Conservation (phyloP, 2,888 invertebrate genomes). For the Eupithecia subfuscata region DNA sequence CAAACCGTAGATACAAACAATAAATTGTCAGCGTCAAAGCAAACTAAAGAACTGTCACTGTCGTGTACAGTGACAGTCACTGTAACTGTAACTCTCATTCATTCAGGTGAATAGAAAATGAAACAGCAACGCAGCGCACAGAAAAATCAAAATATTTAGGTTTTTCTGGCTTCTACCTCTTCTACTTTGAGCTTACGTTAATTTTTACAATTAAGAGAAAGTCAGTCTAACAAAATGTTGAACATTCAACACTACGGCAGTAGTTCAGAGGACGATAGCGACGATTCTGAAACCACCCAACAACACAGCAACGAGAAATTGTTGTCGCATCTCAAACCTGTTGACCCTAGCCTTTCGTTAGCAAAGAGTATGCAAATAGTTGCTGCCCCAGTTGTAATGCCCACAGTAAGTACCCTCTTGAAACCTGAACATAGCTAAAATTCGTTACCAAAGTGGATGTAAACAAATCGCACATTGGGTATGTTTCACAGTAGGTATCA, state of each 20-base stretch:
- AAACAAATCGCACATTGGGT: neutral
- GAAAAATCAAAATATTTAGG: neutral
- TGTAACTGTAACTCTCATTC: too few relatives aligned
- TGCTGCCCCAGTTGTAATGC: slow-evolving; percentile 93
- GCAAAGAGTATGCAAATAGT: slow-evolving; percentile 88
- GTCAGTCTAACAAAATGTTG: slow-evolving; percentile 80
- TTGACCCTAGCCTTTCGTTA: slow-evolving; percentile 84
- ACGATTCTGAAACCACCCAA: slow-evolving; percentile 68
- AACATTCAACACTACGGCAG: slow-evolving; percentile 90
- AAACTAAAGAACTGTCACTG: too few relatives aligned
- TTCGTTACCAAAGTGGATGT: neutral
- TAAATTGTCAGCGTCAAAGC: too few relatives aligned
- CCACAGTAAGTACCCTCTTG: slow-evolving; percentile 84
- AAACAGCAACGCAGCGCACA: neutral
- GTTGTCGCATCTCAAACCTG: slow-evolving; percentile 82
- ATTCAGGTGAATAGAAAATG: too few relatives aligned
- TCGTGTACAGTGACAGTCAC: too few relatives aligned
- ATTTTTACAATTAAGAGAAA: slow-evolving; percentile 15
- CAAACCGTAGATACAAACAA: too few relatives aligned
- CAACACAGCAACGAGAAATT: slow-evolving; percentile 71
- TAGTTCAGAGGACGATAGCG: slow-evolving; percentile 88
- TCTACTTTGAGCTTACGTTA: neutral
- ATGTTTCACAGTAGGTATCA: neutral
- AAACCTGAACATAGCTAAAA: neutral
- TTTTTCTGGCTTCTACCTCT: neutral